Evolutionary conservation across 2,888 invertebrate genomes (phyloP), one percentile per base, ranked within the genome.

Genomic region (Balanococcus diminutus): DNA sequence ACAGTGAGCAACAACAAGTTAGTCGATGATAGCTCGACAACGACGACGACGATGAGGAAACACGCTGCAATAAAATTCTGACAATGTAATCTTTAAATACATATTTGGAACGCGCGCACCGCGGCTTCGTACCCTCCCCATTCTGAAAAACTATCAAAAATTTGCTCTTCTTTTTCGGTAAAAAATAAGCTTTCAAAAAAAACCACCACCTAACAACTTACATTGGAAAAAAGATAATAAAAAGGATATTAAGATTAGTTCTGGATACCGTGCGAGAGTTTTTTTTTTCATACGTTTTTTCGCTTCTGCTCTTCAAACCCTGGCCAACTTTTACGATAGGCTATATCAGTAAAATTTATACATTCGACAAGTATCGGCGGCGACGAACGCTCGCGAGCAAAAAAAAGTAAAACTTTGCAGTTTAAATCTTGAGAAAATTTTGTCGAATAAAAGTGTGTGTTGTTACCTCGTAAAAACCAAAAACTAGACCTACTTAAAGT

Each of bases 391-490:
- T 1, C 16, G 32, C 72, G 36, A 6, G 67, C 67, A 36, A 79
- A 51, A 85, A 79, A 56, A 22, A 79, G 75, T 75, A 85, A 85
- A 85, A 79, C 42, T 85, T 85, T 75, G 22, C 28, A 79, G 75
- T 85, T 85, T 39, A 85, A 85, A 75, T 79, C 79, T 85, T 79
- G 28, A 31, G 51, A 79, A 67, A 85, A 85, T 85, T 85, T 85
- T 79, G 85, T 85, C 85, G 85, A 85, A 85, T 85, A 75, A 85
- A 85, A 85, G 67, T 84, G 85, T 84, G 85, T 72, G 85, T 85
- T 85, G 85, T 75, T 85, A 85, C 85, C 85, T 85, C 85, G 75
- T 85, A 85, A 85, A 85, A 85, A 84, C 56, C 61, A 46, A 72
- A 85, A 85, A 85, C 75, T 79, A 79, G 72, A 72, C 42, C 85